Percentiles rank a stretch among this genome's conserved stretches.
These are phyloP conservation scores for Onthophagus sagittarius DNA, from an alignment of 2,888 invertebrate genomes.

Conservation along the genomic window DNA sequence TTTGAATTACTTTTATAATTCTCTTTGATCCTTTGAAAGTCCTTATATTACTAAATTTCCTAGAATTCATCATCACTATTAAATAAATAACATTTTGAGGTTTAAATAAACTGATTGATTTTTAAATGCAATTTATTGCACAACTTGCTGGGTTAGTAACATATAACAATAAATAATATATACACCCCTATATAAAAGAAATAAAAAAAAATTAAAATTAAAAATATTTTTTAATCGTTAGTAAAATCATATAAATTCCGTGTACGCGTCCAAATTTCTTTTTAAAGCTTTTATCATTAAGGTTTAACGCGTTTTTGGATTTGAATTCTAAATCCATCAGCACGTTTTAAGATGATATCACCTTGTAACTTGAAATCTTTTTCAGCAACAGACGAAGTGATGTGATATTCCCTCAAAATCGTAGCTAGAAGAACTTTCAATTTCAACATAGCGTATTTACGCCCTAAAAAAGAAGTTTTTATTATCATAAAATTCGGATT, in stretches of 20 bases:
- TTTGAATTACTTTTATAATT: background rate
- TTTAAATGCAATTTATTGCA: conserved; percentile 24
- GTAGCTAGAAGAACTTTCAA: conserved; percentile 74
- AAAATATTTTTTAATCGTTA: too few species aligned
- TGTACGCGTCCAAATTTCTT: conserved; percentile 5
- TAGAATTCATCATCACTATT: too few species aligned
- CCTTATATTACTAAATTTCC: too few species aligned
- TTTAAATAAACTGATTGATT: background rate
- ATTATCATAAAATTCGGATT: background rate
- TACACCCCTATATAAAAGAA: conserved; percentile 3
- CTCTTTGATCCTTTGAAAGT: background rate
- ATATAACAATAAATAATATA: conserved; percentile 19
- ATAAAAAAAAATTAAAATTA: too few species aligned
- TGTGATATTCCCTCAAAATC: conserved; percentile 67
- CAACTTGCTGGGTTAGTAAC: conserved; percentile 16
- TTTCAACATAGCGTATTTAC: conserved; percentile 78
- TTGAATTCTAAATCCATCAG: conserved; percentile 63
- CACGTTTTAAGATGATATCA: conserved; percentile 73
- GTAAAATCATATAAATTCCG: background rate
- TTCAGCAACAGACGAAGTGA: conserved; percentile 65
- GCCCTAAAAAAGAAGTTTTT: conserved; percentile 53
- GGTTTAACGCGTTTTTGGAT: conserved; percentile 29
- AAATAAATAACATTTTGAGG: too few species aligned
- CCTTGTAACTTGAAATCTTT: conserved; percentile 68
- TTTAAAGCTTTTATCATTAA: too few species aligned